Percentiles rank a stretch among this genome's conserved stretches.
Conservation (phyloP, 2,797 vertebrate genomes). For the Adelosebastes latens region DNA sequence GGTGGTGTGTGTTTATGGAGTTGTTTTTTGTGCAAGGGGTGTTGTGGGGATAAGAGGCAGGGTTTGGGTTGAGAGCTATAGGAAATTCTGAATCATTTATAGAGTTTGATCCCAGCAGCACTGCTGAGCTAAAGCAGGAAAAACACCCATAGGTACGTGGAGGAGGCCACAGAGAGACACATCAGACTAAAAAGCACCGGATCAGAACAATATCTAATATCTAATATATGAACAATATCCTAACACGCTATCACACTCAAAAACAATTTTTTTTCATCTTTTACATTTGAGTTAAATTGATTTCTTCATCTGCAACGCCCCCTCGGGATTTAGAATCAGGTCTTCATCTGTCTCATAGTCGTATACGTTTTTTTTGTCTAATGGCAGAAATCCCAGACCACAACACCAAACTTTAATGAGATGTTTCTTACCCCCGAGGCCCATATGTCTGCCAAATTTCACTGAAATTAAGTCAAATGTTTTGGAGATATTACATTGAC, state of each 20-base stretch:
- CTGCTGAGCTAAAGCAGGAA: constrained; percentile 26
- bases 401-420: constrained; percentile 14
- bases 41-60: constrained; percentile 26
- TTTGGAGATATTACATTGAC: constrained; percentile 8
- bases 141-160: constrained; percentile 26
- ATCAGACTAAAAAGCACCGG: constrained; percentile 24
- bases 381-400: constrained; percentile 11
- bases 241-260: not conserved
- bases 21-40: constrained; percentile 10
- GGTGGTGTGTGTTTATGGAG: constrained; percentile 35
- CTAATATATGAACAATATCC: not conserved
- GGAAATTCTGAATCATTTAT: constrained; percentile 67
- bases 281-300: constrained; percentile 3
- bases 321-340: not conserved
- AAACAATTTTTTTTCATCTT: not conserved
- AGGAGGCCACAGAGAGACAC: constrained; percentile 23
- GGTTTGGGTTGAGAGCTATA: constrained; percentile 45
- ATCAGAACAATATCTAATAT: not conserved
- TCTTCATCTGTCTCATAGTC: constrained; percentile 5
- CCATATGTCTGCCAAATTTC: not conserved
- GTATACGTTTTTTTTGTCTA: not conserved
- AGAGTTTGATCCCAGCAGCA: constrained; percentile 51
- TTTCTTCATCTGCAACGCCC: not conserved
- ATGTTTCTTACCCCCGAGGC: not conserved
- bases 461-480: constrained; percentile 12